Evolutionary conservation across 2,888 invertebrate species (phyloP), one percentile per base, ranked within the genome.

Genomic region (Agriotes lineatus): DNA sequence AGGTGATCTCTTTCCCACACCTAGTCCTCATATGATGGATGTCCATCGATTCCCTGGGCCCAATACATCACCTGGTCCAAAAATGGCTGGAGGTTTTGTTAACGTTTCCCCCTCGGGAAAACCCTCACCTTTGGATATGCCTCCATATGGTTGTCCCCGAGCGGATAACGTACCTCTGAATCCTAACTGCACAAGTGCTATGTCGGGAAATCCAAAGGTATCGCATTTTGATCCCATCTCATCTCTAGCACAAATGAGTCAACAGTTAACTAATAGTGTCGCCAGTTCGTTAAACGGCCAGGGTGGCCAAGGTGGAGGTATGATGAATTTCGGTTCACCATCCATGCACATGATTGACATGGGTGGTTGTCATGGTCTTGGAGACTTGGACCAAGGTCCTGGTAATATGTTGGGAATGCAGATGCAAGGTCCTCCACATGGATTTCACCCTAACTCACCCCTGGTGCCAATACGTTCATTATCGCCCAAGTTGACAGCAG

Each of bases 181-280:
- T 83, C 91, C 90, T 0, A 90, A 90, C 75, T 89, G 88, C 74
- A 86, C 86, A 59, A 86, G 85, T 72, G 83, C 84, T 83, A 88
- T 79, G 85, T 86, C 83, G 77, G 86, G 83, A 81, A 90, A 80
- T 84, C 89, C 83, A 78, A 91, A 89, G 85, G 88, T 84, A 81
- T 87, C 88, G 80, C 94, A 90, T 81, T 96, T 96, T 84, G 96
- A 96, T 86, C 96, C 96, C 0, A 96, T 96, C 78, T 94, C 96
- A 58, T 96, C 96, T 6, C 87, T 96, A 79, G 96, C 96, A 62
- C 96, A 96, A 84, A 96, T 96, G 96, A 95, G 95, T 71, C 96
- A 96, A 80, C 95, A 96, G 81, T 85, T 96, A 73, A 95, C 96
- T 10, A 94, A 92, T 79, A 92, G 93, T 82, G 89, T 88, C 58